A percentile compares a stretch with the other conserved stretches of the same genome.
These are phyloP conservation scores for Cepaea nemoralis DNA, from an alignment of 1,140 invertebrate genomes.

Conservation along the genomic window DNA sequence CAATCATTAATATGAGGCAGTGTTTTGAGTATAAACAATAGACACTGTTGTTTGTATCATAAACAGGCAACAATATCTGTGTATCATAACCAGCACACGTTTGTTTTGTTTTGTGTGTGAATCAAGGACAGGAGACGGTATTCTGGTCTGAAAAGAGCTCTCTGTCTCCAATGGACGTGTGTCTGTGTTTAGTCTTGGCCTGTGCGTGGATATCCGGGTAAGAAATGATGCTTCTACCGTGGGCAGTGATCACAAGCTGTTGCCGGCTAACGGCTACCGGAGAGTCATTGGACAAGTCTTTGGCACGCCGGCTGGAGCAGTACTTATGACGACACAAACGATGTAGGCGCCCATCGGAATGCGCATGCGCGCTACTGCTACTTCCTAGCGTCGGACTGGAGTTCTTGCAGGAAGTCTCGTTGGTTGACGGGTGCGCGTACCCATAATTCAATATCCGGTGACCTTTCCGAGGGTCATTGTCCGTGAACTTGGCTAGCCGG, in stretches of 20 bases:
- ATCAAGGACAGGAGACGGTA: background rate
- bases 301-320: constrained; percentile 42
- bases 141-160: background rate
- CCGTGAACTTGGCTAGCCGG: constrained; percentile 40
- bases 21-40: no score
- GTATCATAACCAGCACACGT: no score
- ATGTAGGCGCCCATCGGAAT: constrained; percentile 51
- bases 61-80: no score
- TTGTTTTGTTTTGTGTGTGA: no score
- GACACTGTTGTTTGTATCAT: no score
- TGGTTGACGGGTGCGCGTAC: constrained; percentile 47
- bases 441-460: background rate
- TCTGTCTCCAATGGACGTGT: background rate
- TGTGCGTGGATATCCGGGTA: constrained; percentile 9
- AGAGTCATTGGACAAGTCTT: background rate
- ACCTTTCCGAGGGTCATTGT: background rate
- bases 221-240: background rate
- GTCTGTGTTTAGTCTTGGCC: background rate
- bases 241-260: background rate
- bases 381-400: constrained; percentile 18
- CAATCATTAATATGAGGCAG: no score
- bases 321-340: constrained; percentile 47
- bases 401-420: constrained; percentile 39
- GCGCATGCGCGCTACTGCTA: constrained; percentile 46
- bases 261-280: background rate